Evolutionary conservation across 2,797 vertebrate species (phyloP), one percentile per base, ranked within the genome.

Genomic region (Gorsachius magnificus): DNA sequence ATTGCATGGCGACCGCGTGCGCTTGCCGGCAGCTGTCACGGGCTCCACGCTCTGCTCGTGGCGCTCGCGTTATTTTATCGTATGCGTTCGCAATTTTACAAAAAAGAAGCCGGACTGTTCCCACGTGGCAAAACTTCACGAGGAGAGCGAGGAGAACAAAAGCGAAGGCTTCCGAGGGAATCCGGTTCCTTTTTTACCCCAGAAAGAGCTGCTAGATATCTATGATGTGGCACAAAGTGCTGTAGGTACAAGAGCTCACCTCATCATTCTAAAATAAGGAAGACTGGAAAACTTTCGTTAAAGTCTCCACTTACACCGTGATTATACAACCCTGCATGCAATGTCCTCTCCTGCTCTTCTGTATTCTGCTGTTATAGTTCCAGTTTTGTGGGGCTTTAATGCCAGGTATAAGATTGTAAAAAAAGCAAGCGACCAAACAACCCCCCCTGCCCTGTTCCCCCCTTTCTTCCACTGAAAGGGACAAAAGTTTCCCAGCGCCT

Each of bases 321-420:
- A 48, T 66, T 77, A 6, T n/a, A 24, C 33, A 50, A 84, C 22
- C 64, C 72, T 31, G 9, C 0, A 0, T 8, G 48, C 16, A 28
- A 46, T 0, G 3, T 10, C 33, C 51, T 54, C 75, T 41, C 78
- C n/a, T 18, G 35, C 64, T 66, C 15, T 29, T 63, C 54, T 65
- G 45, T 25, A 26, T 43, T 53, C 65, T 75, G 45, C 41, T 74
- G 13, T 54, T 79, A 53, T 6, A 33, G 13, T 38, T 13, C 56
- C 9, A 25, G n/a, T 25, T 66, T 21, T 36, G 9, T 15, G 3
- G 2, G 1, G 4, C 63, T n/a, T 56, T 16, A 58, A 64, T 38
- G 11, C n/a, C 58, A 83, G 33, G 48, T 57, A 41, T 5, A 65
- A 35, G 12, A 48, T 0, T 16, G 16, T 35, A 36, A 83, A 56